These are phyloP conservation scores for Caenorhabditis wallacei DNA, from an alignment of 2,888 invertebrate genomes.

Conservation along the genomic window DNA sequence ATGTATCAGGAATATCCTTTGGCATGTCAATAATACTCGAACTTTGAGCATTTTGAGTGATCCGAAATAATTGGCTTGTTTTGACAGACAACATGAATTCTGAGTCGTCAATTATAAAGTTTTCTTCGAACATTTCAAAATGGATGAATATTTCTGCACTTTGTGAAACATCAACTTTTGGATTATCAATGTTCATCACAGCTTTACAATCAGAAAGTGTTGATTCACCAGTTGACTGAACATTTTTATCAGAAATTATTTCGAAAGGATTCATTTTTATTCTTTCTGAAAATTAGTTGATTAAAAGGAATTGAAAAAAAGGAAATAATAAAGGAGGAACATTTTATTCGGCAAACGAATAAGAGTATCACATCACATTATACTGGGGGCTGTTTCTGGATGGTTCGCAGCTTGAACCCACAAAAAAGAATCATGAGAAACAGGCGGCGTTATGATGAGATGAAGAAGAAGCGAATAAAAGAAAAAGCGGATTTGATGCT, in stretches of 20 bases:
- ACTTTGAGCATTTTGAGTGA: background rate
- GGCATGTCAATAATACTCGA: background rate
- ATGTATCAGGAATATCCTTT: background rate
- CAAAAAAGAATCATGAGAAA: constrained; percentile 30
- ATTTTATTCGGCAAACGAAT: constrained; percentile 55
- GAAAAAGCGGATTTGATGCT: background rate
- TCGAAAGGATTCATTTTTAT: no score
- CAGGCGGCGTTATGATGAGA: constrained; percentile 28
- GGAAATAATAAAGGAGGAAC: constrained; percentile 6
- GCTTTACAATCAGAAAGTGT: background rate
- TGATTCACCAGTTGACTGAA: background rate
- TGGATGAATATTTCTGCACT: constrained; percentile 12
- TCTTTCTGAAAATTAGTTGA: background rate
- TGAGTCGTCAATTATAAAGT: constrained; percentile 16
- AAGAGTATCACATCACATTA: constrained; percentile 50
- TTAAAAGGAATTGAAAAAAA: background rate
- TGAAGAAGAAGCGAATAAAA: constrained; percentile 22
- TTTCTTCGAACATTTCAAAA: constrained; percentile 10
- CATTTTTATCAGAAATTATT: background rate
- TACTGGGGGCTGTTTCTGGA: background rate
- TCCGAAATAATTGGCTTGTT: background rate
- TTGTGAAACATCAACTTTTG: constrained; percentile 4
- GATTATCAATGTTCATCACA: background rate
- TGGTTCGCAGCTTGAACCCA: constrained; percentile 41
- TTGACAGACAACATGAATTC: background rate